A percentile compares a stretch with the other conserved stretches of the same genome.
Conservation (phyloP, 2,888 invertebrate genomes). For the Oeneis ivallda region DNA sequence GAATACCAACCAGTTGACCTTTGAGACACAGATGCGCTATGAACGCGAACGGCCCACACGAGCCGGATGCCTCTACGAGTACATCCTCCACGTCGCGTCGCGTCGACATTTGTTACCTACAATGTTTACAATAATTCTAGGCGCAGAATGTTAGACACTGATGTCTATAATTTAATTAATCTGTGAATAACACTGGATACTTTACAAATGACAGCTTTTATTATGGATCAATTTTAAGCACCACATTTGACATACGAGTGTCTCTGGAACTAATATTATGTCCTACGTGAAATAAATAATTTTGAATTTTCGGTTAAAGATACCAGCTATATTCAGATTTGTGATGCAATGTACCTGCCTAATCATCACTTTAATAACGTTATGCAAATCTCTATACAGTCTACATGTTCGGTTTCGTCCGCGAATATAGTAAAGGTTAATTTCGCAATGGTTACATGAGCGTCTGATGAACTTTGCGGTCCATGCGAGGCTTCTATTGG, state of each 20-base stretch:
- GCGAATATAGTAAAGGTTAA: conserved; percentile 46
- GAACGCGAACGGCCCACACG: conserved; percentile 5
- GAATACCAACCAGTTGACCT: conserved; percentile 9
- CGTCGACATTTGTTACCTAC: conserved; percentile 2
- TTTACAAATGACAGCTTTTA: no score
- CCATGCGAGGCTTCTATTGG: conserved; percentile 25
- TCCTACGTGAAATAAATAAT: background rate
- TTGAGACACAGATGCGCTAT: conserved; percentile 13
- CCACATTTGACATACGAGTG: no score
- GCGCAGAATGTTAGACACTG: background rate
- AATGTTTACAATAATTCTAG: no score
- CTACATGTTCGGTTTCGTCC: conserved; percentile 48
- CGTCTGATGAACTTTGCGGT: conserved; percentile 35
- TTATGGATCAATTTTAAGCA: no score
- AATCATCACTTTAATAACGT: conserved; percentile 42
- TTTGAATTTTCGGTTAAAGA: background rate
- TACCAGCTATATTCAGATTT: no score
- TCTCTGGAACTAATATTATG: no score
- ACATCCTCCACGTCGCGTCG: conserved; percentile 4
- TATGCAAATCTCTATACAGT: conserved; percentile 46
- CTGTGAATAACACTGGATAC: no score
- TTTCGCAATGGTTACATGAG: conserved; percentile 45
- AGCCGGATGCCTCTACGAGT: conserved; percentile 12
- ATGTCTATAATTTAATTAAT: no score
- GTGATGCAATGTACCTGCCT: conserved; percentile 24